Conservation (phyloP, 53 echinoderm and acorn worm species). For the Holothuria scabra region DNA sequence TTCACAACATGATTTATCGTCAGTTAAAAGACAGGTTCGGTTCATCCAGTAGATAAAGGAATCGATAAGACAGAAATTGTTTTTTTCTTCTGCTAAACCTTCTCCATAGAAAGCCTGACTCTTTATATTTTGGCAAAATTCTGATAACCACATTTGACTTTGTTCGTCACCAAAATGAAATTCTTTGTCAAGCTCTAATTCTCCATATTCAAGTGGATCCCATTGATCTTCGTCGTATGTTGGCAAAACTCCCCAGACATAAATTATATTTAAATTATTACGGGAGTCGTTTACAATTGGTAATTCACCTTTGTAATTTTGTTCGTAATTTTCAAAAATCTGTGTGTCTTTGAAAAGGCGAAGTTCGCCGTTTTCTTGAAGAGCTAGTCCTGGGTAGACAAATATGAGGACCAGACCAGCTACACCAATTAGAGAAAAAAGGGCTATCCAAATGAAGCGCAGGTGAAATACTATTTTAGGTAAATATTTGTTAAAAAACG, state of each 20-base stretch:
- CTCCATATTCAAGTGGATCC: slow-evolving; percentile 54
- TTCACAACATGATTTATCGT: slow-evolving; percentile 53
- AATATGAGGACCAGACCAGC: slow-evolving; percentile 59
- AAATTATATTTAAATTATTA: slow-evolving; percentile 10
- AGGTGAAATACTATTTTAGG: slow-evolving; percentile 53
- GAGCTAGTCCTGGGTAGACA: slow-evolving; percentile 48
- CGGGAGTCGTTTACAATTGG: slow-evolving; percentile 49
- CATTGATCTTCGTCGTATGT: slow-evolving; percentile 19
- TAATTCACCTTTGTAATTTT: slow-evolving; percentile 55
- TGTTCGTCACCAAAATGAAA: slow-evolving; percentile 55
- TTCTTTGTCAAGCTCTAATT: slow-evolving; percentile 18
- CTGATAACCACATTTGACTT: slow-evolving; percentile 62
- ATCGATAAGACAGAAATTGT: slow-evolving; percentile 63
- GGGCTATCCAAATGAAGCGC: slow-evolving; percentile 60
- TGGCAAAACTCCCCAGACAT: slow-evolving; percentile 73
- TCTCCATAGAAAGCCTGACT: slow-evolving; percentile 49
- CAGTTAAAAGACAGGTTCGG: slow-evolving; percentile 29
- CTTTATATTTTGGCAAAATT: slow-evolving; percentile 61
- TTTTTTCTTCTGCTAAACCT: background rate
- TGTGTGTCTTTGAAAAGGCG: slow-evolving; percentile 58
- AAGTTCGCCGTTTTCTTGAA: slow-evolving; percentile 57
- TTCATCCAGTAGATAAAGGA: slow-evolving; percentile 54
- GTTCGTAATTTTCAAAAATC: slow-evolving; percentile 63
- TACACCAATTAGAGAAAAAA: slow-evolving; percentile 47
- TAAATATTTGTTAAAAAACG: slow-evolving; percentile 5